Percentiles rank a stretch among this genome's conserved stretches.
Evolutionary conservation across 2,888 invertebrate genomes (phyloP).

Genomic region (Pelosia muscerda): DNA sequence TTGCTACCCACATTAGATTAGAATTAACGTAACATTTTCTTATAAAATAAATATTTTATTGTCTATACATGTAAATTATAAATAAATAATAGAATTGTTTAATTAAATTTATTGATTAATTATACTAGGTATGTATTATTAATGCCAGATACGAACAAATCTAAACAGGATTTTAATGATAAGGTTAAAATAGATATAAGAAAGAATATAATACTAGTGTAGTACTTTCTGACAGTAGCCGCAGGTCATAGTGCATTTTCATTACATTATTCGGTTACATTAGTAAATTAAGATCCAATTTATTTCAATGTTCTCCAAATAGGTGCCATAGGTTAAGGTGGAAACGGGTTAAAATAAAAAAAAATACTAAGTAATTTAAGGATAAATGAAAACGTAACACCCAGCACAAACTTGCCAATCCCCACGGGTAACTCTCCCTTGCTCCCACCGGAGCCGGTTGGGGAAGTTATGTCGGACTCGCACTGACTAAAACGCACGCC

Average conservation of each 20-base stretch:
- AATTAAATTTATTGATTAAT: neutral
- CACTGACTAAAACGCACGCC: no score
- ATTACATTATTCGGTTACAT: neutral
- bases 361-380: neutral
- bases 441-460: no score
- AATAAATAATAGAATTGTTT: neutral
- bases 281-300: neutral
- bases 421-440: no score
- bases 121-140: neutral
- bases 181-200: no score
- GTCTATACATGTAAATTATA: no score
- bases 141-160: neutral
- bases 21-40: neutral
- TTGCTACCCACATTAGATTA: neutral
- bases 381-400: neutral
- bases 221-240: neutral
- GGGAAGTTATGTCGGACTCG: no score
- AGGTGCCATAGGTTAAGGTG: neutral
- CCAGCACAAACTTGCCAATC: neutral
- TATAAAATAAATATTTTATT: neutral
- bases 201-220: neutral
- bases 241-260: neutral
- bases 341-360: neutral
- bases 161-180: neutral
- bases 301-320: neutral